These are phyloP conservation scores for Melanerpes formicivorus DNA, from an alignment of 2,113 vertebrate genomes.

Conservation along the genomic window DNA sequence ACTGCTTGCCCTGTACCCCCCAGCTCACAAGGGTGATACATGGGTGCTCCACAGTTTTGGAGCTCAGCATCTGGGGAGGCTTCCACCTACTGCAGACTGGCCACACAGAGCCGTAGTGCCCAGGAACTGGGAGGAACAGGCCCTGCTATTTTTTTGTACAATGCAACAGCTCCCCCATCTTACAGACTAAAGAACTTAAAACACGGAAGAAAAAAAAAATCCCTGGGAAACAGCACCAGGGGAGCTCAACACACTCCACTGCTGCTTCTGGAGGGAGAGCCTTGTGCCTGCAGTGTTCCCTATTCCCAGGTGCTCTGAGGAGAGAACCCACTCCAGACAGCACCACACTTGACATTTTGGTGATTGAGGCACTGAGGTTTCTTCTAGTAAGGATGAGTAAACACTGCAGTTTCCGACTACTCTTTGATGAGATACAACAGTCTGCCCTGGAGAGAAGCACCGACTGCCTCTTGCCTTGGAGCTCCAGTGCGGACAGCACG, in stretches of 20 bases:
- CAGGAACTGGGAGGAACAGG: not conserved
- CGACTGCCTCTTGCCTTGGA: not conserved
- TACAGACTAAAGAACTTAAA: slow-evolving; percentile 56
- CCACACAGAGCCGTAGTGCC: not conserved
- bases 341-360: not conserved
- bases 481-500: accelerated
- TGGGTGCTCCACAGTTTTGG: not conserved
- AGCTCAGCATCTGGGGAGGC: not conserved
- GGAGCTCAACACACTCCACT: not conserved
- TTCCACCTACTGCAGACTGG: not conserved
- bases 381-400: not conserved
- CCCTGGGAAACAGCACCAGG: not conserved
- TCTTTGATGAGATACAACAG: not conserved
- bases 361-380: not conserved
- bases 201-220: not conserved
- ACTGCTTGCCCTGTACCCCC: not conserved
- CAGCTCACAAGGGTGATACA: accelerated
- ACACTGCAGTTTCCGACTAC: not conserved
- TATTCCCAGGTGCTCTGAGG: not conserved
- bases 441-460: not conserved
- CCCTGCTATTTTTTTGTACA: not conserved
- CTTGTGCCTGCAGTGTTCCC: not conserved
- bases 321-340: not conserved
- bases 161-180: slow-evolving; percentile 77
- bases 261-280: not conserved